A percentile compares a stretch with the other conserved stretches of the same genome.
phyloP scores from a whole-genome alignment of 92 coral and sea anemone species.

The Diadumene lineata region DNA sequence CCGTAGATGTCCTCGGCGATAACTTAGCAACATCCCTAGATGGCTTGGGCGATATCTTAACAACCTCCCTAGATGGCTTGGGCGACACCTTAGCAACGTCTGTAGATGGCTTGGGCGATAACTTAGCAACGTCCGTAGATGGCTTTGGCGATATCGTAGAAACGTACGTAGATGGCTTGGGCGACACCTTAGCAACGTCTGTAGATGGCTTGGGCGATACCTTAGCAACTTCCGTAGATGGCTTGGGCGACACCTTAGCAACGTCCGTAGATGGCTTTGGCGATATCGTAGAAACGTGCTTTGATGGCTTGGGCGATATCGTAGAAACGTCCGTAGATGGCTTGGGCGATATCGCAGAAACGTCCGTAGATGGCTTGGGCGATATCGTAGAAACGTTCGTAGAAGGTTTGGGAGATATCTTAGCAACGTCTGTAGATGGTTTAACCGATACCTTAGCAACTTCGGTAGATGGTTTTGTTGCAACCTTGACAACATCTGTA shows the following conservation, averaged over 20 bases:
- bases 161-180: constrained; percentile 11
- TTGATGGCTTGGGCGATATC: constrained; percentile 11
- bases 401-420: constrained; percentile 16
- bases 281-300: constrained; percentile 3
- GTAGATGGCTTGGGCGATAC: constrained; percentile 22
- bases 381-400: constrained; percentile 10
- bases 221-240: constrained; percentile 7
- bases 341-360: constrained; percentile 16
- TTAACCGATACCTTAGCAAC: constrained; percentile 8
- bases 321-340: background rate
- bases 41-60: constrained; percentile 16
- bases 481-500: constrained; percentile 6
- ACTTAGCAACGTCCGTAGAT: constrained; percentile 3
- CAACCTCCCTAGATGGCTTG: constrained; percentile 17
- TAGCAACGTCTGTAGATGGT: constrained; percentile 1
- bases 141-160: constrained; percentile 10
- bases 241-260: constrained; percentile 13
- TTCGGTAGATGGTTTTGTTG: constrained; percentile 25
- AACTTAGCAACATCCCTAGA: constrained; percentile 21
- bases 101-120: constrained; percentile 21
- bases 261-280: constrained; percentile 15
- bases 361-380: constrained; percentile 11
- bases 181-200: constrained; percentile 4
- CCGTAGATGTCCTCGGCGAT: constrained; percentile 11
- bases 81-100: constrained; percentile 11